Base-by-base conservation (phyloP, 1,140 invertebrate genomes). In the Bilobella aurantiaca region DNA sequence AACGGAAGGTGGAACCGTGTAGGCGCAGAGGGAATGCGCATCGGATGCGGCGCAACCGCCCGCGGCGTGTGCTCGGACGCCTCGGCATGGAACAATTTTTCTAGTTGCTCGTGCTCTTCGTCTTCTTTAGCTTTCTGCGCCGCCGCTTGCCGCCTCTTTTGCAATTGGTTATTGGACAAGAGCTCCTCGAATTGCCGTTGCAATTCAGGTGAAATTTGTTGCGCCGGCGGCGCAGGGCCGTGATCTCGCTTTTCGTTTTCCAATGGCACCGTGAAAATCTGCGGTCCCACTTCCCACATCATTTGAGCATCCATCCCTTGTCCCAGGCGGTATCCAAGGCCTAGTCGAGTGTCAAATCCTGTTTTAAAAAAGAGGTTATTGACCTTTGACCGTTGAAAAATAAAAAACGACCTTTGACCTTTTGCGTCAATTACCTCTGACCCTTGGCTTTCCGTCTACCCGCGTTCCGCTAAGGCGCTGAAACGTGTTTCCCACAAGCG, bases 301-400 rank as follows among this genome's bases (percentile, higher is more conserved):
- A 73, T 37, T 67, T 73, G 71, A 28, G 71, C 71, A 58, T 73
- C 71, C 12, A 66, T 66, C 58, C 65, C 65, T 37, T 67, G 66
- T 16, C 71, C 71, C 14, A 73, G 66, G 0, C 71, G 66, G 34
- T 73, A 73, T 0, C 71, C 71, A 34, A 73, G 53, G 5, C 71
- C 71, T 3, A 73, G 49, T 14, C 71, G 66, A 27, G 71, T 73
- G 57, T 73, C 71, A 14, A 73, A 65, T 30, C 71, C 71, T 73
- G 21, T 2, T 64, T 31, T 2, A 42, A 46, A 32, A 37, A 30
- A 62, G 30, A 42, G n/a, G n/a, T 25, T 25, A 62, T 59, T 59
- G 23, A n/a, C 23, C 25, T 27, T 23, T 25, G n/a, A 12, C n/a
- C 18, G n/a, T n/a, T n/a, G n/a, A n/a, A n/a, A n/a, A n/a, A n/a